Percentiles rank a stretch among this genome's conserved stretches.
phyloP scores from a whole-genome alignment of 2,113 vertebrate species.

The Neolamprologus fasciatus region DNA sequence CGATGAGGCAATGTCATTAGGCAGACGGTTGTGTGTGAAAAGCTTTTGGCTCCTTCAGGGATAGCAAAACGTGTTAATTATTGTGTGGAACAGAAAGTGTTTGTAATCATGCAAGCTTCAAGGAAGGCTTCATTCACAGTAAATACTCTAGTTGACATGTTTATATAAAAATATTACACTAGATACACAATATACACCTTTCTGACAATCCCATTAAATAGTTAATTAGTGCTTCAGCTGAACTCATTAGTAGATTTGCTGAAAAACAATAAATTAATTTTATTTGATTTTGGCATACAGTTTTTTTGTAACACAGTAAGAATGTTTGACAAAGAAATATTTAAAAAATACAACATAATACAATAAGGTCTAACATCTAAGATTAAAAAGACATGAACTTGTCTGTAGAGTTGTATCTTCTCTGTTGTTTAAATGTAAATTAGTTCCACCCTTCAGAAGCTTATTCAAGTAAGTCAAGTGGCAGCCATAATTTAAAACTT shows the following conservation, averaged over 20 bases:
- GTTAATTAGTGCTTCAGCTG: background rate
- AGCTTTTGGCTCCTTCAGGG: constrained; percentile 15
- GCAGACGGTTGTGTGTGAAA: constrained; percentile 32
- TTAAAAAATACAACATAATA: background rate
- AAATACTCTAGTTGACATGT: background rate
- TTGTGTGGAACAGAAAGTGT: constrained; percentile 25
- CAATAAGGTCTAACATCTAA: background rate
- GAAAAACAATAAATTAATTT: background rate
- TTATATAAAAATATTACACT: background rate
- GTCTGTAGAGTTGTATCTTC: background rate
- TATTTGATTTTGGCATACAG: background rate
- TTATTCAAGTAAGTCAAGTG: background rate
- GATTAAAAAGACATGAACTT: background rate
- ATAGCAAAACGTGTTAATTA: constrained; percentile 45
- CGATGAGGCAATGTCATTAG: constrained; percentile 45
- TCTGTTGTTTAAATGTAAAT: background rate
- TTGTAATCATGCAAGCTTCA: constrained; percentile 10
- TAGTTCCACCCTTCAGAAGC: background rate
- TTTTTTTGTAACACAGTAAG: background rate
- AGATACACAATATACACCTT: background rate
- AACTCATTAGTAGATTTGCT: background rate
- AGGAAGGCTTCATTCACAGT: background rate
- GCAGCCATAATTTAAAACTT: background rate
- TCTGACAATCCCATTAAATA: background rate
- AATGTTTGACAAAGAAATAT: background rate